Evolutionary conservation across 92 coral and sea anemone species (phyloP).

Genomic region (Zoanthus sociatus): DNA sequence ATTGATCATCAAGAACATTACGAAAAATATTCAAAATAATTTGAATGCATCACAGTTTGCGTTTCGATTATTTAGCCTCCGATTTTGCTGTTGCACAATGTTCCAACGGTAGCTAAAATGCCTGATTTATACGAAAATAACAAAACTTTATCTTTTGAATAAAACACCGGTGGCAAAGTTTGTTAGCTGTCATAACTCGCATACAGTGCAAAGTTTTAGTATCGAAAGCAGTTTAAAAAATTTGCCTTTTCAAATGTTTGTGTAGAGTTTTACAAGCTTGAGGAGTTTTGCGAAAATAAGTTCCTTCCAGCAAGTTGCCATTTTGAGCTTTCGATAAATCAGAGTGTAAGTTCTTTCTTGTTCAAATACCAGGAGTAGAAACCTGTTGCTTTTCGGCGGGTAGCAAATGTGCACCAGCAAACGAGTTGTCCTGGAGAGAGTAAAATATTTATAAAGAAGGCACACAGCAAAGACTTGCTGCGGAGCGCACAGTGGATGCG

Average conservation of each 20-base stretch:
- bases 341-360: conserved; percentile 16
- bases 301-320: neutral
- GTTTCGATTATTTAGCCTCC: neutral
- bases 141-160: neutral
- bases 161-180: conserved; percentile 11
- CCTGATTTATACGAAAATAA: neutral
- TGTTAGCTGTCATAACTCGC: neutral
- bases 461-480: conserved; percentile 8
- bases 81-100: conserved; percentile 8
- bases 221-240: neutral
- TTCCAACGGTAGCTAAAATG: neutral
- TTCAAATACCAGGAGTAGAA: conserved; percentile 19
- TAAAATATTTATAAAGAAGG: conserved; percentile 25
- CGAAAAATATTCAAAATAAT: neutral
- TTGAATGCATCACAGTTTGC: neutral
- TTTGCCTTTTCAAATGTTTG: neutral
- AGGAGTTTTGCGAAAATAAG: no score
- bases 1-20: neutral
- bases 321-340: neutral
- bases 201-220: neutral
- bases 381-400: conserved; percentile 46
- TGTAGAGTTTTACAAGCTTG: neutral
- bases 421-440: conserved; percentile 18
- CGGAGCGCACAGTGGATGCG: conserved; percentile 10
- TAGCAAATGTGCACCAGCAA: conserved; percentile 42